These are phyloP conservation scores for Trogon surrucura DNA, from an alignment of 2,113 vertebrate species.

Conservation along the genomic window DNA sequence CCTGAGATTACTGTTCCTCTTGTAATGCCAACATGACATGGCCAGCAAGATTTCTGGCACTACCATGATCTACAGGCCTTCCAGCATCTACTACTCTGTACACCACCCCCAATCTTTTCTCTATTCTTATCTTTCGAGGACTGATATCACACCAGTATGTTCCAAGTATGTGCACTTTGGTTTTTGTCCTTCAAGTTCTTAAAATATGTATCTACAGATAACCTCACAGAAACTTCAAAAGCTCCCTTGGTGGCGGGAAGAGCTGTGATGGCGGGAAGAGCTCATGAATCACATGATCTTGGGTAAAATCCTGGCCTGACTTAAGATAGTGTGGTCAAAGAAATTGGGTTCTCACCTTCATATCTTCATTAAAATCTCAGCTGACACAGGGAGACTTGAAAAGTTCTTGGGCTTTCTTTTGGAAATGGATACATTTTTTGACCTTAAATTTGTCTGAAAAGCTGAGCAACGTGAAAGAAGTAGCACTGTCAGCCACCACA, in stretches of 20 bases:
- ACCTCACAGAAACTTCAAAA: neutral
- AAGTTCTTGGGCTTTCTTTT: neutral
- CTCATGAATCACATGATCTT: neutral
- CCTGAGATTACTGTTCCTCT: neutral
- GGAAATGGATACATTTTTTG: neutral
- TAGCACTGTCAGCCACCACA: neutral
- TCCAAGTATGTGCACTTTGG: neutral
- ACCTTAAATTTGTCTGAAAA: neutral
- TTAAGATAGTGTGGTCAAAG: neutral
- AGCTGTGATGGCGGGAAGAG: neutral
- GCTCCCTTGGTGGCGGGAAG: neutral
- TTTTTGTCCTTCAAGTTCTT: neutral
- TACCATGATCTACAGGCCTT: neutral
- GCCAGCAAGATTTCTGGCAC: constrained; percentile 3
- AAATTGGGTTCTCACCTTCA: neutral
- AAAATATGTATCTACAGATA: neutral
- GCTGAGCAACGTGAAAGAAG: neutral
- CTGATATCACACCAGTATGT: neutral
- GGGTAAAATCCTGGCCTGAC: neutral
- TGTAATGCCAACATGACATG: neutral
- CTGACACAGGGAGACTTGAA: neutral
- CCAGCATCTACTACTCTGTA: neutral
- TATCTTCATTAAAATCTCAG: neutral
- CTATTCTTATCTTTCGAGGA: neutral
- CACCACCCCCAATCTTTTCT: neutral